Percentiles rank a stretch among this genome's conserved stretches.
Evolutionary conservation across 2,113 vertebrate genomes (phyloP).

Genomic region (Callocephalon fimbriatum): DNA sequence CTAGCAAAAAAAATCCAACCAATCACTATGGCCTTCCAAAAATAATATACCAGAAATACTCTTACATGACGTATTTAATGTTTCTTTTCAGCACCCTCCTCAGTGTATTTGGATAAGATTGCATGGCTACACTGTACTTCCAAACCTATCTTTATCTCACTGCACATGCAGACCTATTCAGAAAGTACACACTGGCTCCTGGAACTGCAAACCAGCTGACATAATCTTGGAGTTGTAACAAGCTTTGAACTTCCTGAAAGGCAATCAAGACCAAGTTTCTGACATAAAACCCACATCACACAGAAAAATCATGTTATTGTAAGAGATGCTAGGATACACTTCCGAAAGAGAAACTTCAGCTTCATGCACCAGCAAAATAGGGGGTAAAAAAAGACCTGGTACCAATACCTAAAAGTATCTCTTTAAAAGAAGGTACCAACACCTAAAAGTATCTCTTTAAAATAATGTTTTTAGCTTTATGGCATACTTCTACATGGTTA

Average conservation of each 20-base stretch:
- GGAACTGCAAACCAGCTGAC: slow-evolving; percentile 36
- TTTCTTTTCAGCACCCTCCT: slow-evolving; percentile 58
- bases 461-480: neutral
- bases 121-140: neutral
- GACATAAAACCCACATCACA: neutral
- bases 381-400: neutral
- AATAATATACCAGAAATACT: slow-evolving; percentile 68
- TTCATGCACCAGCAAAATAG: neutral
- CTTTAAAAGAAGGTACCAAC: neutral
- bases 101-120: slow-evolving; percentile 22
- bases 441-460: neutral
- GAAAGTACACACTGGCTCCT: slow-evolving; percentile 21
- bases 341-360: neutral
- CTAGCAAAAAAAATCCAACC: neutral
- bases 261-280: neutral
- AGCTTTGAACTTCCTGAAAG: slow-evolving; percentile 11
- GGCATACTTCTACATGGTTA: neutral
- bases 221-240: neutral
- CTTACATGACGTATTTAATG: slow-evolving; percentile 18
- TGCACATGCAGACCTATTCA: slow-evolving; percentile 8
- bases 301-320: neutral
- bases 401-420: neutral
- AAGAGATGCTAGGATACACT: neutral
- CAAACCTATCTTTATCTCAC: slow-evolving; percentile 59
- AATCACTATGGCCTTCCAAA: slow-evolving; percentile 46